These are phyloP conservation scores for Lepisosteus osseus DNA, from an alignment of 2,113 vertebrate species.

Conservation along the genomic window DNA sequence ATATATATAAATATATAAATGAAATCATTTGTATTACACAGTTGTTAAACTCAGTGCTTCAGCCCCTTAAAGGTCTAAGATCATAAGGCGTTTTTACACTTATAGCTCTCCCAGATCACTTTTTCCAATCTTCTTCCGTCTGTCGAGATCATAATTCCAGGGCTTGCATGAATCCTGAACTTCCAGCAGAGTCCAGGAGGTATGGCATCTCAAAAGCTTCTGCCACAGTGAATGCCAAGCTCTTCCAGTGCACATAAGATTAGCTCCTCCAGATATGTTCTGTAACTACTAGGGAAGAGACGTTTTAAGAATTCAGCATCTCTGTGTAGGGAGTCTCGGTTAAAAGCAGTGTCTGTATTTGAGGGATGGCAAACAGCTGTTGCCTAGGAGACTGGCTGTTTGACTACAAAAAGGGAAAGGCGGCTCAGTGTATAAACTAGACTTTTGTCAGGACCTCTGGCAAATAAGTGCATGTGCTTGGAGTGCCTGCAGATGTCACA, in stretches of 20 bases:
- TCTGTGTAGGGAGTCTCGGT: background rate
- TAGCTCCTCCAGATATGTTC: conserved; percentile 7
- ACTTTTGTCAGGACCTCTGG: conserved; percentile 19
- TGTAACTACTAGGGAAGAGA: background rate
- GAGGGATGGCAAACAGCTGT: background rate
- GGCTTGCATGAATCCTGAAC: no score
- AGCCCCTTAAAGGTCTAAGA: no score
- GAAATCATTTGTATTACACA: no score
- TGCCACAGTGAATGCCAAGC: no score
- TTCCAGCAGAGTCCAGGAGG: no score
- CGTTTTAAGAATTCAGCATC: background rate
- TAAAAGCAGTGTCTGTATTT: background rate
- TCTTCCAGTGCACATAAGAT: background rate
- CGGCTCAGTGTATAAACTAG: background rate
- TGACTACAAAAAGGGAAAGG: conserved; percentile 18
- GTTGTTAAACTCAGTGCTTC: no score
- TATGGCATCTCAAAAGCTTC: no score
- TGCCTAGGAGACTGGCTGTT: background rate
- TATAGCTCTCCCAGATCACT: no score
- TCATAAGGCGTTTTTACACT: no score
- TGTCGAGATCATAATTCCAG: no score
- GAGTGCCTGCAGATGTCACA: conserved; percentile 31
- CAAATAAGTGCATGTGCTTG: conserved; percentile 8
- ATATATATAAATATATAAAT: no score
- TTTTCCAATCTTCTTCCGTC: no score